Base-by-base conservation (phyloP, 2,113 vertebrate species). In the Anoplopoma fimbria region DNA sequence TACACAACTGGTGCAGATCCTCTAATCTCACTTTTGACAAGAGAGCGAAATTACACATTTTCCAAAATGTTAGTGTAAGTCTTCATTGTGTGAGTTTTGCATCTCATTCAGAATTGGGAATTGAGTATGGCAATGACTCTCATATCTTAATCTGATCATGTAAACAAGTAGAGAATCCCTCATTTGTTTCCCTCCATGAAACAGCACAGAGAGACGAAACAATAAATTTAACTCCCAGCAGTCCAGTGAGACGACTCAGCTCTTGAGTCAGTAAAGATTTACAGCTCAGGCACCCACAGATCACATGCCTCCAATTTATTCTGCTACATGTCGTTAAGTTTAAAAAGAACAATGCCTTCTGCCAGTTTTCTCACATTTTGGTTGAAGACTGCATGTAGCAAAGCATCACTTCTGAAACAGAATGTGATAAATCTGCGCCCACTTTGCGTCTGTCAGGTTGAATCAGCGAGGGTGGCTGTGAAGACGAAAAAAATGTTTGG, bases 381-480 rank as follows among this genome's bases (percentile, higher is more conserved):
- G 10, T 29, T 42, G 74, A 78, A 47, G 36, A 79, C n/a, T 31
- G 38, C 58, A 55, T 27, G 34, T 31, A 63, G 45, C 3, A 62
- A 81, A 47, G 55, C 47, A 9, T 74, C 47, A 70, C 61, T 68
- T 76, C 27, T 58, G 31, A 80, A 51, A 80, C 64, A 74, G 38
- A 81, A 73, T 40, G 51, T 57, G 74, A 87, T 76, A 67, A 68
- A 33, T 87, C 79, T 82, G 61, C 25, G 25, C 76, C 73, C 74
- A 90, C 82, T 62, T 88, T 70, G 51, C 53, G 51, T 72, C 81
- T 77, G 81, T 91, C 87, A 72, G 62, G 21, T 45, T 69, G 40
- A 81, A 78, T 90, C 79, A 84, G 82, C 4, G 42, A 78, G 62
- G 53, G 65, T 58, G 73, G 68, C 29, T 55, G 81, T 58, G 62